phyloP scores from a whole-genome alignment of 2,888 invertebrate species.

The Troides helena region DNA sequence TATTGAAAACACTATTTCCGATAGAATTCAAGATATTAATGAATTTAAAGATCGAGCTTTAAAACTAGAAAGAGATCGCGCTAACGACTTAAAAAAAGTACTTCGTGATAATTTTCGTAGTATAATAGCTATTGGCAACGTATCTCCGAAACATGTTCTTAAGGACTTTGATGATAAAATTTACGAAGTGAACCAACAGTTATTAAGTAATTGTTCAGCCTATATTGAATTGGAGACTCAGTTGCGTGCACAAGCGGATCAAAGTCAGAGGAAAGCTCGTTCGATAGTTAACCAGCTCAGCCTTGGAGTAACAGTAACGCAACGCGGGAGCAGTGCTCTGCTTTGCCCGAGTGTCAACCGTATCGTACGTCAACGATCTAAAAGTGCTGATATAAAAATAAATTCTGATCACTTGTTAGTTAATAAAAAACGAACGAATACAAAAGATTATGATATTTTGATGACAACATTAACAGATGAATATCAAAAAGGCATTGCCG shows the following conservation, averaged over 20 bases:
- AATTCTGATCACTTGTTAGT: conserved; percentile 30
- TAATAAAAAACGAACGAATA: background rate
- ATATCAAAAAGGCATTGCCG: conserved; percentile 51
- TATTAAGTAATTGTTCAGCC: conserved; percentile 61
- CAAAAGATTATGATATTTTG: conserved; percentile 47
- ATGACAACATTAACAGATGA: conserved; percentile 49
- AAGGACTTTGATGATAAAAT: conserved; percentile 62
- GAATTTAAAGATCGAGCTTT: conserved; percentile 53
- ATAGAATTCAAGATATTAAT: conserved; percentile 45
- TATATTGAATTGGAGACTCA: conserved; percentile 59
- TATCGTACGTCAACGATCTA: conserved; percentile 34
- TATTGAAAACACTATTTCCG: conserved; percentile 41
- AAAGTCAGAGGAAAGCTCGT: conserved; percentile 44
- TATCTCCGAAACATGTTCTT: conserved; percentile 54
- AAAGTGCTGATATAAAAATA: conserved; percentile 31
- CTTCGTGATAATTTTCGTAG: conserved; percentile 57
- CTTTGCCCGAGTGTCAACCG: conserved; percentile 38
- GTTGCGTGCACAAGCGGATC: conserved; percentile 51
- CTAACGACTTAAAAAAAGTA: conserved; percentile 51
- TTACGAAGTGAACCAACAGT: conserved; percentile 66
- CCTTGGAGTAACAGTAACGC: conserved; percentile 40
- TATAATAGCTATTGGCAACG: conserved; percentile 51
- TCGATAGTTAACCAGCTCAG: conserved; percentile 56
- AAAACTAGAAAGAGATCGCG: conserved; percentile 55
- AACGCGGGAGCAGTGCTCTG: conserved; percentile 39